phyloP scores from a whole-genome alignment of 2,888 invertebrate species.

The Philereme vetulata region DNA sequence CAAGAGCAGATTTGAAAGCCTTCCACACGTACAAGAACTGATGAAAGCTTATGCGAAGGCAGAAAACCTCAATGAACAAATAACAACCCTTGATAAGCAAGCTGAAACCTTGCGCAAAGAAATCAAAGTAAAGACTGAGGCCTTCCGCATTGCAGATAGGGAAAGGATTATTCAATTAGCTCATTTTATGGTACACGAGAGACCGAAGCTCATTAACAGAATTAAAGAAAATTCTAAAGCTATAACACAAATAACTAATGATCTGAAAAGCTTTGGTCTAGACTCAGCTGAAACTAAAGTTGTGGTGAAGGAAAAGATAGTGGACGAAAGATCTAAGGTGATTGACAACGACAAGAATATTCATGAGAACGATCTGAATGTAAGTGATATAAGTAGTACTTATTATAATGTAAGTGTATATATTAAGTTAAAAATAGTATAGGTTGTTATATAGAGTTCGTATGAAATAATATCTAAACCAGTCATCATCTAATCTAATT shows the following conservation, averaged over 20 bases:
- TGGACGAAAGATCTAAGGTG: no score
- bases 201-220: constrained; percentile 43
- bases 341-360: no score
- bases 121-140: not conserved
- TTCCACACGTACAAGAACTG: constrained; percentile 60
- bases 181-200: constrained; percentile 38
- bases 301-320: not conserved
- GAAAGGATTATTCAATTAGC: constrained; percentile 60
- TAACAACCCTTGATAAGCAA: constrained; percentile 37
- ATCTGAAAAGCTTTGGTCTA: constrained; percentile 39
- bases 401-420: not conserved
- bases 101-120: no score
- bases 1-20: constrained; percentile 52
- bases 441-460: no score
- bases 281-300: constrained; percentile 8
- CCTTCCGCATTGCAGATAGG: constrained; percentile 51
- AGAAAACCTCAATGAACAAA: constrained; percentile 45
- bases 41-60: constrained; percentile 47
- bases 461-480: no score
- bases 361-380: no score
- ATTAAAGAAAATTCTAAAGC: constrained; percentile 48
- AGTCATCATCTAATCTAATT: not conserved
- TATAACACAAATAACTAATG: constrained; percentile 44
- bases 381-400: not conserved
- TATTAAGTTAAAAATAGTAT: no score